These are phyloP conservation scores for Mastigias papua DNA, from an alignment of 30 jellyfish, hydroid and myxozoan genomes.

Conservation along the genomic window DNA sequence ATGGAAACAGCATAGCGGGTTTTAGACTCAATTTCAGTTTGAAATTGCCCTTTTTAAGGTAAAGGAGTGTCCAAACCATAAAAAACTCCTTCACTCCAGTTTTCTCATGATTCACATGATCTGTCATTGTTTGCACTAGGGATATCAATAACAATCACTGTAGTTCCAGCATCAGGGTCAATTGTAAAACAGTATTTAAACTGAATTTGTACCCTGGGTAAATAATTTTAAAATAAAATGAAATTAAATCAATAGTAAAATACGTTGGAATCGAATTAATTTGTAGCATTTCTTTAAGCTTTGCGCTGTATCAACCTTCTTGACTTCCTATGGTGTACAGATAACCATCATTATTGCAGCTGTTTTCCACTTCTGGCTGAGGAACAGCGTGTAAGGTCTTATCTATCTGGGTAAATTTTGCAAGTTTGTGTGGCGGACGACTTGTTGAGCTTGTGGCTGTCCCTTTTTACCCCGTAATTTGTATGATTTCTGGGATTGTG, in stretches of 20 bases:
- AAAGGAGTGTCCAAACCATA: background rate
- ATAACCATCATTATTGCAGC: background rate
- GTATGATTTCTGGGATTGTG: background rate
- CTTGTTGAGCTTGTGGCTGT: background rate
- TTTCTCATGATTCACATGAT: background rate
- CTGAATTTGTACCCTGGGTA: too few relatives aligned
- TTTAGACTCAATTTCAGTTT: background rate
- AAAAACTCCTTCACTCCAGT: background rate
- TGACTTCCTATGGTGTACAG: background rate
- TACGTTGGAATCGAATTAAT: background rate
- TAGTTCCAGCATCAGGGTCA: background rate
- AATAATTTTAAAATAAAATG: too few relatives aligned
- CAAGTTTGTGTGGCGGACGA: background rate
- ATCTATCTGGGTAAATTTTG: background rate
- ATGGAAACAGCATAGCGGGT: background rate
- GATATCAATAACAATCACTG: background rate
- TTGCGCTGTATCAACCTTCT: background rate
- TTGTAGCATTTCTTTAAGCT: background rate
- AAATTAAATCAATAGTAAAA: background rate
- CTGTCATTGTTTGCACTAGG: background rate
- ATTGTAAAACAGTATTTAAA: too few relatives aligned
- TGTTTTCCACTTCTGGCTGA: background rate
- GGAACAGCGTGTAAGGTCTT: background rate
- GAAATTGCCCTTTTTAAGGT: background rate
- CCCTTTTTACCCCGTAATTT: background rate